phyloP scores from a whole-genome alignment of 2,113 vertebrate species.

The Nibea coibor region DNA sequence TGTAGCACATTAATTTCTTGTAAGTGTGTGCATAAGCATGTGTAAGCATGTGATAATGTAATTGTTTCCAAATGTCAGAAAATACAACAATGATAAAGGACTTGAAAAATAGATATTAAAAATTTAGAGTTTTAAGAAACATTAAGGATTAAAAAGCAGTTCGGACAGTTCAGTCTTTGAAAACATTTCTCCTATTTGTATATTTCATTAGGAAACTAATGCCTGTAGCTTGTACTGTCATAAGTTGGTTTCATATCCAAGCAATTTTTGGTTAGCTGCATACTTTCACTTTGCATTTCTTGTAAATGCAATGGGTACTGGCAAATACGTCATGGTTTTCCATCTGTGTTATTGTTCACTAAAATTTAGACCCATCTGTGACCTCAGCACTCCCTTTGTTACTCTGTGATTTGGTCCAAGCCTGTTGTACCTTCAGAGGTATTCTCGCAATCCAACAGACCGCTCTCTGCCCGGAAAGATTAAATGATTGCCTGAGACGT shows the following conservation, averaged over 20 bases:
- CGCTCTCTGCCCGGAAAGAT: constrained; percentile 2
- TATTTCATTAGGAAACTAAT: constrained; percentile 38
- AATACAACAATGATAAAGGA: neutral
- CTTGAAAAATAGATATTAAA: neutral
- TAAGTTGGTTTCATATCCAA: neutral
- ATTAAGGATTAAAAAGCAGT: neutral
- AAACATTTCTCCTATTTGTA: constrained; percentile 22
- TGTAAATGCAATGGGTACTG: constrained; percentile 3
- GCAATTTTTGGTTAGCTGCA: neutral
- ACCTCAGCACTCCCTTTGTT: neutral
- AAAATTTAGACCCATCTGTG: neutral
- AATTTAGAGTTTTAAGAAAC: neutral
- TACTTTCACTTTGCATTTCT: neutral
- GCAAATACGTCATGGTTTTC: constrained; percentile 5
- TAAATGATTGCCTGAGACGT: neutral
- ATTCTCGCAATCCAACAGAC: constrained; percentile 2
- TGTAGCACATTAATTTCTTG: constrained; percentile 49
- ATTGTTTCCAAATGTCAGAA: constrained; percentile 45
- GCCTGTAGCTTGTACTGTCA: constrained; percentile 1
- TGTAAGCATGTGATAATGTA: constrained; percentile 37
- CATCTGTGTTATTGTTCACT: neutral
- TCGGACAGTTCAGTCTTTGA: neutral
- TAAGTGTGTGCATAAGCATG: constrained; percentile 41
- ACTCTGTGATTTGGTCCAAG: neutral
- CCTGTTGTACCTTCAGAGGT: neutral